Percentiles rank a stretch among this genome's conserved stretches.
These are phyloP conservation scores for Drosophila auraria DNA, from an alignment of 1,140 invertebrate genomes.

Conservation along the genomic window DNA sequence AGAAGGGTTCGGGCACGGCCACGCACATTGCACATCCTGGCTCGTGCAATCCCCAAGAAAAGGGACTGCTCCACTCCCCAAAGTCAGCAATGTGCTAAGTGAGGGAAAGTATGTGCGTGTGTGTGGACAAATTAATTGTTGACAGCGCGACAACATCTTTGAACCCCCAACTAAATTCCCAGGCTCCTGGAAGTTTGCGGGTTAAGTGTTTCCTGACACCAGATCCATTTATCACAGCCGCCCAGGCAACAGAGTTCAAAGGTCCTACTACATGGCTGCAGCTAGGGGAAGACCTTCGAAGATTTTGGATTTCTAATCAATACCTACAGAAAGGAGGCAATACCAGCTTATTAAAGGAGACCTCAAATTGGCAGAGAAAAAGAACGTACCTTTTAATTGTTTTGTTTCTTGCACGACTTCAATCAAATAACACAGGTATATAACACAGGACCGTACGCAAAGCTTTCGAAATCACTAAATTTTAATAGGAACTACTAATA, in stretches of 20 bases:
- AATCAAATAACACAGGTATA: background rate
- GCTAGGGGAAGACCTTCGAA: background rate
- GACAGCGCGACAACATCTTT: constrained; percentile 61
- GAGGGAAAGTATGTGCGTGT: constrained; percentile 11
- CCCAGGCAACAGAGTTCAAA: constrained; percentile 50
- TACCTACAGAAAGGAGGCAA: constrained; percentile 3
- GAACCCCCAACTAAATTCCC: constrained; percentile 24
- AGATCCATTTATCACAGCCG: constrained; percentile 59
- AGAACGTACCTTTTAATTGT: background rate
- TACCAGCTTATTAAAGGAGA: background rate
- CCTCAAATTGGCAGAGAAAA: background rate
- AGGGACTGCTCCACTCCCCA: background rate
- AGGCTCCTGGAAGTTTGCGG: constrained; percentile 32
- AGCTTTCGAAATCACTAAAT: background rate
- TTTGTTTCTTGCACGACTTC: too few species aligned
- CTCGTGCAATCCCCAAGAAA: constrained; percentile 31
- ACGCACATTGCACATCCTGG: constrained; percentile 30
- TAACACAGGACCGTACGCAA: background rate
- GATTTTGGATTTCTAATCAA: constrained; percentile 20
- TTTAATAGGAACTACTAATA: background rate
- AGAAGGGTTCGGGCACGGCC: background rate
- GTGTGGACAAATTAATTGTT: constrained; percentile 73
- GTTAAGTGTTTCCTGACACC: constrained; percentile 61
- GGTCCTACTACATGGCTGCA: constrained; percentile 16
- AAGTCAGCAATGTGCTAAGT: constrained; percentile 33